These are phyloP conservation scores for Aradus depressus DNA, from an alignment of 2,888 invertebrate species.

Conservation along the genomic window DNA sequence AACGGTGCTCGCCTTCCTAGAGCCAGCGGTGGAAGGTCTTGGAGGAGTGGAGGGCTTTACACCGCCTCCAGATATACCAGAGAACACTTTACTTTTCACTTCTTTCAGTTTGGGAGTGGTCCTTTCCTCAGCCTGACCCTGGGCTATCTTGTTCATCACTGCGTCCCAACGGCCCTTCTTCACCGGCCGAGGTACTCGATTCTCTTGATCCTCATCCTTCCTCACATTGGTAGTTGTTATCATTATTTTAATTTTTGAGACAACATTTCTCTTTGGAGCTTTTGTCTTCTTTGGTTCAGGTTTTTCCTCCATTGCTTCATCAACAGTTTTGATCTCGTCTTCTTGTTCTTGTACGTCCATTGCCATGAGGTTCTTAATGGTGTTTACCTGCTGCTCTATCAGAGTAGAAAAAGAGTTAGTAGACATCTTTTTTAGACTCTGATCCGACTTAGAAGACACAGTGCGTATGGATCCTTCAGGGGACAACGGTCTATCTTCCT, in stretches of 20 bases:
- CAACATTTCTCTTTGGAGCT: constrained; percentile 65
- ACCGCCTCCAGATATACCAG: constrained; percentile 26
- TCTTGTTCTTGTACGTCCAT: constrained; percentile 25
- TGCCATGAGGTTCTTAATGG: constrained; percentile 27
- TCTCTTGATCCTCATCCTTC: constrained; percentile 42
- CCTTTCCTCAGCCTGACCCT: constrained; percentile 56
- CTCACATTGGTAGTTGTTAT: constrained; percentile 43
- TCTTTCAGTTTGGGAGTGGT: constrained; percentile 62
- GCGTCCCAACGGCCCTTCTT: constrained; percentile 66
- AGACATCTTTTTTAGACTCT: constrained; percentile 36
- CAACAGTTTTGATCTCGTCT: constrained; percentile 28
- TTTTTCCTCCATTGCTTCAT: constrained; percentile 14
- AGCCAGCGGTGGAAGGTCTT: constrained; percentile 14
- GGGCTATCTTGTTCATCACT: constrained; percentile 71
- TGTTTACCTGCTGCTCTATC: constrained; percentile 28
- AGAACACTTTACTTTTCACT: constrained; percentile 72
- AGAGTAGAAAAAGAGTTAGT: constrained; percentile 26
- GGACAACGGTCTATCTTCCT: constrained; percentile 44
- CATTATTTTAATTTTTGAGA: constrained; percentile 64
- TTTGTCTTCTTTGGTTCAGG: constrained; percentile 51
- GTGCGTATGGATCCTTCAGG: constrained; percentile 51
- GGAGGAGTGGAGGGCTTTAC: constrained; percentile 6
- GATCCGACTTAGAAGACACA: constrained; percentile 39
- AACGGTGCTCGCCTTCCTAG: constrained; percentile 21
- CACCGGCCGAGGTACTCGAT: constrained; percentile 46